These are phyloP conservation scores for Lepus timidus DNA, from an alignment of 2,113 vertebrate genomes.

Conservation along the genomic window DNA sequence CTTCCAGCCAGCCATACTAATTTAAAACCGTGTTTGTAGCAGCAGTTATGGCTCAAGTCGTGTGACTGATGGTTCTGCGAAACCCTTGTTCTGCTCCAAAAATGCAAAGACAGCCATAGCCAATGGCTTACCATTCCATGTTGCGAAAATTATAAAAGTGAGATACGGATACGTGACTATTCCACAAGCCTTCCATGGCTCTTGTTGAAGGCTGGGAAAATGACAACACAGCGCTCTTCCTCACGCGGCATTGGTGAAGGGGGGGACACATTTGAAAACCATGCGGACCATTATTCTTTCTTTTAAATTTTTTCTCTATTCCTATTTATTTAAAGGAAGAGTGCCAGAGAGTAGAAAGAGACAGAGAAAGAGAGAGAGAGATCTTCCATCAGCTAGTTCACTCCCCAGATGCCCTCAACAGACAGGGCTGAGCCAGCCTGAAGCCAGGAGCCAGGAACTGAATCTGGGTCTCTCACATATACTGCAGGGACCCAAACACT, in stretches of 20 bases:
- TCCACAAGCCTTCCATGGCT: background rate
- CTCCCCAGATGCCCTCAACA: no score
- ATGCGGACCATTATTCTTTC: background rate
- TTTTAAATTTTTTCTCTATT: no score
- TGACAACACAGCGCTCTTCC: background rate
- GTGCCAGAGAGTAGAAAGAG: no score
- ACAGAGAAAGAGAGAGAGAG: no score
- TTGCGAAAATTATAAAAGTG: background rate
- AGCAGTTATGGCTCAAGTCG: slow-evolving; percentile 10
- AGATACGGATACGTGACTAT: background rate
- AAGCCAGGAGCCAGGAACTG: no score
- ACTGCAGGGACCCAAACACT: no score
- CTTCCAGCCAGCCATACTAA: slow-evolving; percentile 43
- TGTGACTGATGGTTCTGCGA: slow-evolving; percentile 10
- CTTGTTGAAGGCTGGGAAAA: background rate
- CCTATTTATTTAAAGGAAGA: no score
- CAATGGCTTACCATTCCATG: background rate
- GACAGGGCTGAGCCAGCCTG: no score
- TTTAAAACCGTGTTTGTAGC: slow-evolving; percentile 18
- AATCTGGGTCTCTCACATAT: no score
- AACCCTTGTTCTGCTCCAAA: background rate
- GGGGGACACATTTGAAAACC: background rate
- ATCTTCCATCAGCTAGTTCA: no score
- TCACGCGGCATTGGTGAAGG: background rate
- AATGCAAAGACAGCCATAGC: background rate